phyloP scores from a whole-genome alignment of 2,797 vertebrate species.

The Chelon labrosus region DNA sequence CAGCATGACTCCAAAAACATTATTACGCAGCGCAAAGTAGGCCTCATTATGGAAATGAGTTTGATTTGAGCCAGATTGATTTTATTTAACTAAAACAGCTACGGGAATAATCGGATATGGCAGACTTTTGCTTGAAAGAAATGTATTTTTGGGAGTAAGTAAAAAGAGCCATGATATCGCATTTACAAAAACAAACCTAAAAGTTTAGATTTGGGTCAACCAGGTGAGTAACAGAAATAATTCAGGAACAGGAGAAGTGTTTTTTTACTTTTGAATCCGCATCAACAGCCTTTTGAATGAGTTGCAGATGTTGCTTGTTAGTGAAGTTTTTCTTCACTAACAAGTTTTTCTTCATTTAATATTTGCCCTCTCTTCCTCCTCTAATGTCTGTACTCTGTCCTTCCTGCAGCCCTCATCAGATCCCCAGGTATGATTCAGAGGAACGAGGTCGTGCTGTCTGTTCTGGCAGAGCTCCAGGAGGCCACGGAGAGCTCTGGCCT shows the following conservation, averaged over 20 bases:
- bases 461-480: conserved; percentile 92
- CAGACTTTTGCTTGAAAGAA: no score
- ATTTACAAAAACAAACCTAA: neutral
- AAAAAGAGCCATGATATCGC: neutral
- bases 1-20: no score
- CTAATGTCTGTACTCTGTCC: neutral
- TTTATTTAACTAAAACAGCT: neutral
- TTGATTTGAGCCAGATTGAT: neutral
- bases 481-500: conserved; percentile 91
- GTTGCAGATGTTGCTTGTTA: conserved; percentile 1
- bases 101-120: no score
- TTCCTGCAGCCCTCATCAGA: conserved; percentile 23
- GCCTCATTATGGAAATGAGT: no score
- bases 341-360: neutral
- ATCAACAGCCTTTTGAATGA: conserved; percentile 7
- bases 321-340: neutral
- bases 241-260: neutral
- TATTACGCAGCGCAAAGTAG: no score
- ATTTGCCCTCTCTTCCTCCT: neutral
- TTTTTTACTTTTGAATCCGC: neutral
- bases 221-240: neutral
- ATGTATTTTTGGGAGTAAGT: neutral
- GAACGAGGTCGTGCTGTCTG: conserved; percentile 89
- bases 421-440: conserved; percentile 90
- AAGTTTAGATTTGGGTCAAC: neutral